These are phyloP conservation scores for Drosophila pseudoananassae DNA, from an alignment of 1,140 invertebrate species.

Conservation along the genomic window DNA sequence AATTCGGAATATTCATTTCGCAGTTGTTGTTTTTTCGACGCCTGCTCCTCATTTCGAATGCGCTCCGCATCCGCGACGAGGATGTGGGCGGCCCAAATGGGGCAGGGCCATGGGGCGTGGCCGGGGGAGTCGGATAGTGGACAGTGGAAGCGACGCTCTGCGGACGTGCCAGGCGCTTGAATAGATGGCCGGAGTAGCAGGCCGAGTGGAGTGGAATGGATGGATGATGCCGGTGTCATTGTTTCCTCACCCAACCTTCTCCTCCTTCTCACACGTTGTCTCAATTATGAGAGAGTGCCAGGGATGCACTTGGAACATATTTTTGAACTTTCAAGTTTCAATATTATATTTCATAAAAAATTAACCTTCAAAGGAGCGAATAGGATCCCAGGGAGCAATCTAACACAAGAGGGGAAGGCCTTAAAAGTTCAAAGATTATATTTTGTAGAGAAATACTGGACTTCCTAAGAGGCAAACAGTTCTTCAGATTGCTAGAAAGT, in stretches of 20 bases:
- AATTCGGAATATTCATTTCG: slow-evolving; percentile 74
- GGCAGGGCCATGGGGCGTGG: neutral
- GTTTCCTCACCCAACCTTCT: slow-evolving; percentile 12
- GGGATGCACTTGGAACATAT: slow-evolving; percentile 9
- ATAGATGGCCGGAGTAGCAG: slow-evolving; percentile 11
- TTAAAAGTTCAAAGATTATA: too few relatives aligned
- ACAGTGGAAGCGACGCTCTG: slow-evolving; percentile 37
- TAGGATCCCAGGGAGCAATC: too few relatives aligned
- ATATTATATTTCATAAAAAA: neutral
- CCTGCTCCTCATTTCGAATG: slow-evolving; percentile 61
- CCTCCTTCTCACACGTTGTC: slow-evolving; percentile 41
- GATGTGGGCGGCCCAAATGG: slow-evolving; percentile 25
- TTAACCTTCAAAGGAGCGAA: neutral
- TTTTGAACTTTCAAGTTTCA: neutral
- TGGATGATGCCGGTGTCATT: slow-evolving; percentile 36
- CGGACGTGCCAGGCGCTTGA: slow-evolving; percentile 42
- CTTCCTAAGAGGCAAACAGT: too few relatives aligned
- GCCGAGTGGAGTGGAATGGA: slow-evolving; percentile 6
- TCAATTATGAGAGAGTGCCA: slow-evolving; percentile 46
- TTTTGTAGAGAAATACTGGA: too few relatives aligned
- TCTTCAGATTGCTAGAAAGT: too few relatives aligned
- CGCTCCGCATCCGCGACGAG: slow-evolving; percentile 48
- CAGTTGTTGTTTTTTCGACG: slow-evolving; percentile 45
- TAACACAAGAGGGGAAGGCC: too few relatives aligned
- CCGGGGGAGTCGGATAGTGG: slow-evolving; percentile 16